Conservation (phyloP, 2,888 invertebrate species). For the Apodemia zela region DNA sequence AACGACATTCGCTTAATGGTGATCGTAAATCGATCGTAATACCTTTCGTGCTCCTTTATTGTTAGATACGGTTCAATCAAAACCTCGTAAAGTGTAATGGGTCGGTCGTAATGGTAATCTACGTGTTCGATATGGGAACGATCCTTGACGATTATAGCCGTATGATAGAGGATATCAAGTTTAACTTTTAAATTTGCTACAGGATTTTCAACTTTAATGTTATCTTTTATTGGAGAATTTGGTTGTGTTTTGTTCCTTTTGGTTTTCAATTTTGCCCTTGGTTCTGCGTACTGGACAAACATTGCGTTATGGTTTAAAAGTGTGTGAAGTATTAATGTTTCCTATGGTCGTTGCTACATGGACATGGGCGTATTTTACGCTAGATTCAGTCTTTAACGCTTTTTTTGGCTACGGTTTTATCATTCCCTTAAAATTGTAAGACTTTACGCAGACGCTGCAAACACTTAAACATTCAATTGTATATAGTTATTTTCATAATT, state of each 20-base stretch:
- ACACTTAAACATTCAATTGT: no score
- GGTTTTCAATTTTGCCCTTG: slow-evolving; percentile 26
- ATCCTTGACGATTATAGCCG: slow-evolving; percentile 20
- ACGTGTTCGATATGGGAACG: slow-evolving; percentile 72
- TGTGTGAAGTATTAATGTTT: slow-evolving; percentile 53
- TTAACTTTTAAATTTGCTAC: neutral
- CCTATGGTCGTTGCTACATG: slow-evolving; percentile 31
- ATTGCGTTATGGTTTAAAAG: slow-evolving; percentile 56
- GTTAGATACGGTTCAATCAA: slow-evolving; percentile 71
- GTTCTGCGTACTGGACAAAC: slow-evolving; percentile 56
- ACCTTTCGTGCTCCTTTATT: slow-evolving; percentile 61
- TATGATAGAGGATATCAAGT: slow-evolving; percentile 8
- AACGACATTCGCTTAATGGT: slow-evolving; percentile 50
- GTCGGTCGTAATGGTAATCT: slow-evolving; percentile 59
- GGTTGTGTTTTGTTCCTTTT: slow-evolving; percentile 29
- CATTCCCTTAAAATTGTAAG: no score
- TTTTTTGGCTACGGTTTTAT: neutral
- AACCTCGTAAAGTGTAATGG: slow-evolving; percentile 70
- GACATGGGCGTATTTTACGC: slow-evolving; percentile 27
- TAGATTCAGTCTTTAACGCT: slow-evolving; percentile 23
- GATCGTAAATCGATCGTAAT: slow-evolving; percentile 61
- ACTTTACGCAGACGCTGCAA: no score
- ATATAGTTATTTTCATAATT: no score
- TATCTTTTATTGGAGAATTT: neutral
- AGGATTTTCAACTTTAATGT: slow-evolving; percentile 3